Evolutionary conservation across 2,113 vertebrate species (phyloP).

Genomic region (Delphinapterus leucas): DNA sequence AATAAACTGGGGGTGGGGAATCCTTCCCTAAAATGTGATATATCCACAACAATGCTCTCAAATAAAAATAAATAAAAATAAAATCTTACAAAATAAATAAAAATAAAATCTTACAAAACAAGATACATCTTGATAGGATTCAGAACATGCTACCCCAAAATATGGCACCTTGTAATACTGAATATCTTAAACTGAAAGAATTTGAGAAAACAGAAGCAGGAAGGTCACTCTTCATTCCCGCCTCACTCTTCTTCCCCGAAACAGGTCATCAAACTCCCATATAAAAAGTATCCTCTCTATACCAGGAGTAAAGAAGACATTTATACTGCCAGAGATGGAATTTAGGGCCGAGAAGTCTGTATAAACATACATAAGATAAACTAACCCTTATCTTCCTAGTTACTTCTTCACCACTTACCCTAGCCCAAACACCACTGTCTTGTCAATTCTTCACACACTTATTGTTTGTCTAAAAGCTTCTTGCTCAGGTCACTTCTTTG

Average conservation of each 20-base stretch:
- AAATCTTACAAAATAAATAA: neutral
- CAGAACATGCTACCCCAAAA: neutral
- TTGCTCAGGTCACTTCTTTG: neutral
- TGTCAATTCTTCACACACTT: neutral
- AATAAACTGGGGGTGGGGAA: rapidly evolving
- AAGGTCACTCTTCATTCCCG: neutral
- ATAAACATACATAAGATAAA: neutral
- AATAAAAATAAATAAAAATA: neutral
- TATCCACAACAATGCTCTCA: neutral
- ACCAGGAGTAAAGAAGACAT: neutral
- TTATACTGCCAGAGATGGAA: neutral
- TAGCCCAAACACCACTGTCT: neutral
- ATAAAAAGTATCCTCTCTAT: neutral
- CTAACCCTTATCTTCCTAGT: neutral
- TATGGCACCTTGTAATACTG: neutral
- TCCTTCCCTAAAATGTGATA: neutral
- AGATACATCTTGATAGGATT: neutral
- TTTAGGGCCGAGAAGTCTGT: neutral
- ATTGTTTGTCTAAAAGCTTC: neutral
- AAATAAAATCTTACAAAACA: neutral
- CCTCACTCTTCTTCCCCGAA: neutral
- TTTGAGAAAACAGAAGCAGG: neutral
- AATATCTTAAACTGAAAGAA: neutral
- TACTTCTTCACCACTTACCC: neutral
- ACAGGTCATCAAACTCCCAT: neutral